Conservation (phyloP, 2,888 invertebrate species). For the Synanthedon myopaeformis region DNA sequence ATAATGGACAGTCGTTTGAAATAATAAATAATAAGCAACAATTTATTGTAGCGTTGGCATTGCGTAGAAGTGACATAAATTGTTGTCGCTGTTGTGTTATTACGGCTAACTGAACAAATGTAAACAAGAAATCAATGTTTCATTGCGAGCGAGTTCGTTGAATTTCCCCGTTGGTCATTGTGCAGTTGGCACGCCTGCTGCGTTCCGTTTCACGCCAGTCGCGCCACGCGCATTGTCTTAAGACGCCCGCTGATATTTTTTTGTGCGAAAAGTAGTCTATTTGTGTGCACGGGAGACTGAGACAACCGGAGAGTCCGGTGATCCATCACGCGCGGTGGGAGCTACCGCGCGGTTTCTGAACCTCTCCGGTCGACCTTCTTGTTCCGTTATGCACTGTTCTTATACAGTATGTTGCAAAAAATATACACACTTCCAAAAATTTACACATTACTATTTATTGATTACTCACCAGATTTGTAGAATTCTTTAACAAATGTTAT, state of each 20-base stretch:
- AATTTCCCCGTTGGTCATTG: slow-evolving; percentile 14
- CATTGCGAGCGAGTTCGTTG: slow-evolving; percentile 14
- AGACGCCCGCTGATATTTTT: slow-evolving; percentile 27
- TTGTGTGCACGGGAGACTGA: slow-evolving; percentile 4
- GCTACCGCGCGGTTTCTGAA: slow-evolving; percentile 51
- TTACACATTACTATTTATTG: too few species aligned
- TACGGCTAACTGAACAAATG: slow-evolving; percentile 20
- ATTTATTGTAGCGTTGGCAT: slow-evolving; percentile 4
- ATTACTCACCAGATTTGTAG: too few species aligned
- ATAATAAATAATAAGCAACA: slow-evolving; percentile 14
- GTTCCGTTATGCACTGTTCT: slow-evolving; percentile 16
- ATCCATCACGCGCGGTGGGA: slow-evolving; percentile 41
- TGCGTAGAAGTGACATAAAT: slow-evolving; percentile 36
- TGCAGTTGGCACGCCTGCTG: neutral
- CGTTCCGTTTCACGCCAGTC: slow-evolving; percentile 20
- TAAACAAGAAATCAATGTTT: slow-evolving; percentile 7
- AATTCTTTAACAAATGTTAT: too few species aligned
- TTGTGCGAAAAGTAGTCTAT: slow-evolving; percentile 4
- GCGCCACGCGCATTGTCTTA: slow-evolving; percentile 30
- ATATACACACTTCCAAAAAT: too few species aligned
- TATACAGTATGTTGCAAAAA: neutral
- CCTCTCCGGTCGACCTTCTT: slow-evolving; percentile 1
- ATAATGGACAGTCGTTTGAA: slow-evolving; percentile 12
- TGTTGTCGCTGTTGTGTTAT: slow-evolving; percentile 14
- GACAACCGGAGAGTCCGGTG: slow-evolving; percentile 11